Percentiles rank a stretch among this genome's conserved stretches.
These are phyloP conservation scores for Pollimyrus isidori DNA, from an alignment of 2,113 vertebrate species.

Conservation along the genomic window DNA sequence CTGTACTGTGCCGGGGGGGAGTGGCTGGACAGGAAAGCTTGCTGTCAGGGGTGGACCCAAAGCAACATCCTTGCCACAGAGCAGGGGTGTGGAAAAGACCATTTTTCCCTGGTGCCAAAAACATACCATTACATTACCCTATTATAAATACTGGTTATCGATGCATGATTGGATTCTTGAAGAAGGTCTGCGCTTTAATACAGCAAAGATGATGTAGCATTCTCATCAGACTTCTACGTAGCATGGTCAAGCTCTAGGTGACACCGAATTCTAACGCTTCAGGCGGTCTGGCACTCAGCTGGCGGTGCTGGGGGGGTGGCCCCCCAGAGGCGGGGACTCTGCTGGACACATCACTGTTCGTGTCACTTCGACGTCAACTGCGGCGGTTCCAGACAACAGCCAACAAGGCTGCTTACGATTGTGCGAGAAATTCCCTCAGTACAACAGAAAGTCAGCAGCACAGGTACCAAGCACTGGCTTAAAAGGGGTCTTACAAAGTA, in stretches of 20 bases:
- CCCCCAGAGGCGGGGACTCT: not conserved
- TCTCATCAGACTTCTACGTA: not conserved
- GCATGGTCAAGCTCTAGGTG: not conserved
- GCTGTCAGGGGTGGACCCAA: not conserved
- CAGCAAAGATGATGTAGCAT: not conserved
- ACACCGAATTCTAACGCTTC: not conserved
- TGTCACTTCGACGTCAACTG: not conserved
- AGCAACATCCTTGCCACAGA: not conserved
- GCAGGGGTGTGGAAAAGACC: not conserved
- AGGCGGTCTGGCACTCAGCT: not conserved
- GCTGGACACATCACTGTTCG: not conserved
- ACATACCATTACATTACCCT: not conserved
- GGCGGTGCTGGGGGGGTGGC: not conserved
- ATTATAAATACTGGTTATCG: not conserved
- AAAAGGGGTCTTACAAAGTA: not conserved
- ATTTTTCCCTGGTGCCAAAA: not conserved
- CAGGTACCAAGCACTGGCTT: not conserved
- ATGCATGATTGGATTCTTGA: not conserved
- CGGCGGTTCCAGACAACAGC: not conserved
- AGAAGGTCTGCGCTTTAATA: not conserved
- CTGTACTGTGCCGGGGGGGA: not conserved
- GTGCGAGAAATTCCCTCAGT: not conserved
- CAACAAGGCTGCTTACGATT: not conserved
- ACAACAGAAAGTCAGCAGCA: not conserved
- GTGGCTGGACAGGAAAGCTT: not conserved